phyloP scores from a whole-genome alignment of 1,140 invertebrate genomes.

The Lepidurus packardi region DNA sequence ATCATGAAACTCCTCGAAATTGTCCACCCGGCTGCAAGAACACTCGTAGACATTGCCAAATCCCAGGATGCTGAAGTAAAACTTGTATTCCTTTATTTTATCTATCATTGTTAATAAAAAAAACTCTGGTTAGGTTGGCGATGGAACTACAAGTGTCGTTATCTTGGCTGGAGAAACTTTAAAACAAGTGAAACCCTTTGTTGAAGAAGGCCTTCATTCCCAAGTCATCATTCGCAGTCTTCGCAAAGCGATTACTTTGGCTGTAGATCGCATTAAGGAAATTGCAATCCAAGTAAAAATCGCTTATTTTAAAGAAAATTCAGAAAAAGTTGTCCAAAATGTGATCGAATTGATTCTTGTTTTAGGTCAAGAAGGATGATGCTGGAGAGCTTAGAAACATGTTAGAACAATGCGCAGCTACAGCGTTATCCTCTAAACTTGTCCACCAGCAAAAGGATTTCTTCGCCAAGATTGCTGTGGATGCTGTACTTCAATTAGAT shows the following conservation, averaged over 20 bases:
- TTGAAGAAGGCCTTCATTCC: slow-evolving; percentile 96
- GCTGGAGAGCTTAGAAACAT: slow-evolving; percentile 61
- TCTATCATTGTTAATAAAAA: not conserved
- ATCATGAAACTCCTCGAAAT: slow-evolving; percentile 96
- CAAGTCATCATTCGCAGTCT: slow-evolving; percentile 84
- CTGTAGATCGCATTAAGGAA: slow-evolving; percentile 76
- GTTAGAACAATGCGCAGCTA: slow-evolving; percentile 89
- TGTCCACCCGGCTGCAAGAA: slow-evolving; percentile 95
- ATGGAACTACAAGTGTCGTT: slow-evolving; percentile 96
- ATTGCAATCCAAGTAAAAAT: slow-evolving; percentile 66
- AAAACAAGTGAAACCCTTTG: slow-evolving; percentile 88
- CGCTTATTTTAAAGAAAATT: not conserved
- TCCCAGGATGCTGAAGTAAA: slow-evolving; percentile 97
- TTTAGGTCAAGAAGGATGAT: slow-evolving; percentile 56
- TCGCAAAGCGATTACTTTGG: slow-evolving; percentile 70
- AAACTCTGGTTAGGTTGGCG: slow-evolving; percentile 70
- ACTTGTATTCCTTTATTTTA: not conserved
- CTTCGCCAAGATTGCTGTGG: slow-evolving; percentile 95
- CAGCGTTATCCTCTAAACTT: slow-evolving; percentile 93
- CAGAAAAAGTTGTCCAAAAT: not conserved
- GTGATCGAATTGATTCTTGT: slow-evolving; percentile 30
- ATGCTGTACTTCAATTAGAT: slow-evolving; percentile 90
- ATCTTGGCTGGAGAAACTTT: slow-evolving; percentile 91
- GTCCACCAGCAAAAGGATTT: slow-evolving; percentile 93
- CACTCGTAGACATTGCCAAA: slow-evolving; percentile 96